Percentiles rank a stretch among this genome's conserved stretches.
Conservation (phyloP, 1,140 invertebrate genomes). For the Magallana ariakensis region DNA sequence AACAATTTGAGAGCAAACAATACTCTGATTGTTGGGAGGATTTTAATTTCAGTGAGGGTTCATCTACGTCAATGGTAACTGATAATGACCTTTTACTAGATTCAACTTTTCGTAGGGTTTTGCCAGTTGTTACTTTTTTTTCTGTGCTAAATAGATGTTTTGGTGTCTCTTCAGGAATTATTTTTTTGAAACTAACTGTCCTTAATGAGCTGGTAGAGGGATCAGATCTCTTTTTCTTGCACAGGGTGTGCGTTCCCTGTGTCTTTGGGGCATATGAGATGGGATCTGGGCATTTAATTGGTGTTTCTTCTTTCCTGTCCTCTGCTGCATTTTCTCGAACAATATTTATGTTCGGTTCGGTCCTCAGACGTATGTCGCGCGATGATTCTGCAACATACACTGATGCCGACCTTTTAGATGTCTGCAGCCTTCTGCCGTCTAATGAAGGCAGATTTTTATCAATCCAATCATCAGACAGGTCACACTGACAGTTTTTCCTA, state of each 20-base stretch:
- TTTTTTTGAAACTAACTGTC: no score
- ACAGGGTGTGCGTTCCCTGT: no score
- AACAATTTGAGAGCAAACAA: neutral
- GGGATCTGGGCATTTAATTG: no score
- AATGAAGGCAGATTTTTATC: slow-evolving; percentile 6
- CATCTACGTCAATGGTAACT: neutral
- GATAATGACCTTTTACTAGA: neutral
- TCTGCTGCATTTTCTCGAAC: slow-evolving; percentile 22
- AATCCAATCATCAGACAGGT: neutral
- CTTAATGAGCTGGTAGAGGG: no score
- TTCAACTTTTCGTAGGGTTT: neutral
- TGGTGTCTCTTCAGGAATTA: no score
- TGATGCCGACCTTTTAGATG: neutral
- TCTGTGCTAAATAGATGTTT: no score
- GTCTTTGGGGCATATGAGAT: no score
- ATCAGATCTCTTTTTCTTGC: no score
- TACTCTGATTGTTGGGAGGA: neutral
- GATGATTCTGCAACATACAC: neutral
- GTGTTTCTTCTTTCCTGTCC: neutral
- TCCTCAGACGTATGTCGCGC: slow-evolving; percentile 1
- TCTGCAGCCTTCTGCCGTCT: neutral
- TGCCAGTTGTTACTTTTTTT: no score
- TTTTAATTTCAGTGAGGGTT: neutral
- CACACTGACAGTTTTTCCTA: neutral
- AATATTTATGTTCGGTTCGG: neutral